Evolutionary conservation across 1,140 invertebrate species (phyloP), one percentile per base, ranked within the genome.

Genomic region (Parasteatoda tepidariorum): DNA sequence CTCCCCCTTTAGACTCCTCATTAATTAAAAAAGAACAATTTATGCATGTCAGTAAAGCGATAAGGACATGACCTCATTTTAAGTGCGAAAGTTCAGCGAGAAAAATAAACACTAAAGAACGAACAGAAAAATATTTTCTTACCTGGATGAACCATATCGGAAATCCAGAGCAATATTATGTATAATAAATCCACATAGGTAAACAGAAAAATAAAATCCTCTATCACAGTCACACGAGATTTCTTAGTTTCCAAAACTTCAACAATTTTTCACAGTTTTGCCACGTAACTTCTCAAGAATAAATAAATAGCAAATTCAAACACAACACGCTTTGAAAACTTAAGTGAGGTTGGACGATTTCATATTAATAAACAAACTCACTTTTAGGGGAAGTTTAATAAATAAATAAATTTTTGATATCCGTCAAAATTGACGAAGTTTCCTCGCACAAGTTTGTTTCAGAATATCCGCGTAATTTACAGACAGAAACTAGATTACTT

Each of bases 101-200:
- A 73, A 28, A 57, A 6, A 48, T n/a, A 59, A 48, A 48, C 38
- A 48, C 38, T 48, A 48, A 48, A 48, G 9, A 48, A 48, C 13
- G n/a, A 26, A 59, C 9, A n/a, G 24, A 66, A 26, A 11, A 66
- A 54, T 48, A 54, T 54, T 34, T 34, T 66, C 74, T 26, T 66
- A 76, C 74, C 74, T 78, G 74, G 74, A 22, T 78, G 74, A 78
- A 78, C 74, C 74, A 78, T 78, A 78, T 59, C 61, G 74, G 38
- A 62, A 78, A 22, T 66, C 74, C 73, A 55, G 11, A 34, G n/a
- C 62, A 41, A 38, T 62, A 11, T 75, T 22, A 38, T 11, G 4
- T 26, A 31, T 30, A 48, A 26, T 54, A 24, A 55, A 41, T 78
- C 74, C 74, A 66, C 74, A 78, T 78, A 64, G 30, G 61, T 78